A percentile compares a stretch with the other conserved stretches of the same genome.
These are phyloP conservation scores for Malacosoma neustria DNA, from an alignment of 2,888 invertebrate genomes.

Conservation along the genomic window DNA sequence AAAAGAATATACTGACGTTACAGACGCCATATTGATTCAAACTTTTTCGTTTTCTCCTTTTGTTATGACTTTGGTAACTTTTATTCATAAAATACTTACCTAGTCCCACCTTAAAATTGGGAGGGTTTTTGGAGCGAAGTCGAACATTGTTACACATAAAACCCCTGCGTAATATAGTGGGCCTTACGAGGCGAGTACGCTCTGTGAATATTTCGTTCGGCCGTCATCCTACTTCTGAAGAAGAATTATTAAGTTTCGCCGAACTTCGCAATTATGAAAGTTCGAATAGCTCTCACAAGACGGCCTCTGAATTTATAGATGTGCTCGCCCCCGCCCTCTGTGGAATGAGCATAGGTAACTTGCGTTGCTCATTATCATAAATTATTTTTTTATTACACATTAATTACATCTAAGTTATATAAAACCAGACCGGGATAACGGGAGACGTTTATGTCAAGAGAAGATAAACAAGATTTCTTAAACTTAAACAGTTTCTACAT, in stretches of 20 bases:
- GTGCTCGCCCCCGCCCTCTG: constrained; percentile 41
- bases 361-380: constrained; percentile 4
- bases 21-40: constrained; percentile 20
- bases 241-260: constrained; percentile 73
- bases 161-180: constrained; percentile 48
- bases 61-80: constrained; percentile 29
- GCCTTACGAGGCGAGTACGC: constrained; percentile 52
- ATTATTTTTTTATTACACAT: too few relatives aligned
- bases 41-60: constrained; percentile 27
- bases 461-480: too few relatives aligned
- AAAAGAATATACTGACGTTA: constrained; percentile 1
- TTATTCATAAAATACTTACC: constrained; percentile 33
- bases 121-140: constrained; percentile 32
- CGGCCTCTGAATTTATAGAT: constrained; percentile 73
- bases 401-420: too few relatives aligned
- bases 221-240: constrained; percentile 71
- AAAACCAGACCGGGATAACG: not conserved
- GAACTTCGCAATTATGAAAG: constrained; percentile 75
- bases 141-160: constrained; percentile 50
- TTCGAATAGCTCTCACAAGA: constrained; percentile 72
- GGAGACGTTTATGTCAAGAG: too few relatives aligned
- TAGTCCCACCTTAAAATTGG: constrained; percentile 30
- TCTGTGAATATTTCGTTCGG: constrained; percentile 68
- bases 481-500: too few relatives aligned
- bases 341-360: constrained; percentile 30